phyloP scores from a whole-genome alignment of 2,113 vertebrate genomes.

The Istiophorus platypterus region DNA sequence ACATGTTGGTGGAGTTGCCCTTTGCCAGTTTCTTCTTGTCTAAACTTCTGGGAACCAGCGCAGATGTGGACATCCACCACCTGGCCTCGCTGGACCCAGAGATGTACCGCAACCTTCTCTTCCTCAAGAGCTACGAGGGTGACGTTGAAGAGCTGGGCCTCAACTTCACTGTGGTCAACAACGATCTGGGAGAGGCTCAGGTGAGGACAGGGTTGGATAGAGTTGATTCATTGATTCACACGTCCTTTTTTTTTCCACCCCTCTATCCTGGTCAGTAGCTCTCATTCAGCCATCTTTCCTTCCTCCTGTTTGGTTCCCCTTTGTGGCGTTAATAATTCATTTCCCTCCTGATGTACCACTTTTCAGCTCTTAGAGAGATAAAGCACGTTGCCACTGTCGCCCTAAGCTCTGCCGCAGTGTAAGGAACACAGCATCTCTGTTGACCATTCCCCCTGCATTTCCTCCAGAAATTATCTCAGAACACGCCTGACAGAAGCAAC shows the following conservation, averaged over 20 bases:
- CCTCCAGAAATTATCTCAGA: conserved; percentile 57
- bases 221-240: conserved; percentile 43
- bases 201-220: conserved; percentile 72
- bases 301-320: conserved; percentile 50
- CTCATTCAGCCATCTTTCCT: conserved; percentile 29
- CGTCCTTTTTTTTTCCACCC: conserved; percentile 41
- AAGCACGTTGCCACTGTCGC: conserved; percentile 67
- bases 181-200: conserved; percentile 97
- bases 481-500: conserved; percentile 73
- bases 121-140: conserved; percentile 97
- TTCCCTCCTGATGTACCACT: conserved; percentile 53
- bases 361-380: conserved; percentile 74
- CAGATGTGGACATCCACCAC: conserved; percentile 98
- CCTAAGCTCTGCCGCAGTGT: conserved; percentile 42
- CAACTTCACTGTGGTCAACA: conserved; percentile 98
- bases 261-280: background rate
- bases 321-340: conserved; percentile 78
- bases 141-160: conserved; percentile 98
- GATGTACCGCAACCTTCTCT: conserved; percentile 97
- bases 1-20: conserved; percentile 98
- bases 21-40: conserved; percentile 99
- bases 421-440: conserved; percentile 62
- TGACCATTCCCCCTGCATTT: conserved; percentile 71
- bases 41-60: conserved; percentile 95
- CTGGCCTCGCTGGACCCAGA: conserved; percentile 97